These are phyloP conservation scores for Phalanger gymnotis DNA, from an alignment of 2,797 vertebrate genomes.

Conservation along the genomic window DNA sequence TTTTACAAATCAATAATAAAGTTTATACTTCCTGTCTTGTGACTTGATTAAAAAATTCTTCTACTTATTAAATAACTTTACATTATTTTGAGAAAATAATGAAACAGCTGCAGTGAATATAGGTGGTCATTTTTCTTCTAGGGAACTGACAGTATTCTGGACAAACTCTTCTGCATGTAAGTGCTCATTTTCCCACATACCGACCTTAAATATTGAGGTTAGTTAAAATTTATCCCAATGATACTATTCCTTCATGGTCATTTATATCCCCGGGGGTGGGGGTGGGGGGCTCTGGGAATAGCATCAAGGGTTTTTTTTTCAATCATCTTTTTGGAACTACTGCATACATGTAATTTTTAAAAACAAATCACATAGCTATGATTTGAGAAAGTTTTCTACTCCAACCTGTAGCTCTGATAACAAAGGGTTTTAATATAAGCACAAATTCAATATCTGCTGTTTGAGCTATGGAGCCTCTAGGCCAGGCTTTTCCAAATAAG, in stretches of 20 bases:
- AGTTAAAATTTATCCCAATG: fast-evolving
- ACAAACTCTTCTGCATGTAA: neutral
- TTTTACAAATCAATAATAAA: constrained; percentile 79
- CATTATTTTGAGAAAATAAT: constrained; percentile 53
- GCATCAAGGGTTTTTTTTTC: neutral
- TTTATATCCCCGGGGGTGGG: fast-evolving
- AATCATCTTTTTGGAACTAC: neutral
- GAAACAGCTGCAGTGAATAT: constrained; percentile 69
- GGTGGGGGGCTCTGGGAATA: fast-evolving
- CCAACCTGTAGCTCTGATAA: constrained; percentile 4
- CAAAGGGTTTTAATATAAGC: neutral
- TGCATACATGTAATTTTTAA: neutral
- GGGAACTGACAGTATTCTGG: constrained; percentile 12
- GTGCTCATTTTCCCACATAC: neutral
- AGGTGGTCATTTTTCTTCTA: constrained; percentile 51
- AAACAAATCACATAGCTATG: neutral
- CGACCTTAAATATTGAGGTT: fast-evolving
- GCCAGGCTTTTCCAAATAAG: neutral
- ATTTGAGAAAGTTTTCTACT: neutral
- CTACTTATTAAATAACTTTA: constrained; percentile 58
- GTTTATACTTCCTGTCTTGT: constrained; percentile 67
- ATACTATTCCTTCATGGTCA: fast-evolving
- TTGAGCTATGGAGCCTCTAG: neutral
- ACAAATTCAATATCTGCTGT: neutral
- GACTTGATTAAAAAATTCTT: constrained; percentile 70